Conservation (phyloP, 92 coral and sea anemone genomes). For the Umimayanthus chanpuru region DNA sequence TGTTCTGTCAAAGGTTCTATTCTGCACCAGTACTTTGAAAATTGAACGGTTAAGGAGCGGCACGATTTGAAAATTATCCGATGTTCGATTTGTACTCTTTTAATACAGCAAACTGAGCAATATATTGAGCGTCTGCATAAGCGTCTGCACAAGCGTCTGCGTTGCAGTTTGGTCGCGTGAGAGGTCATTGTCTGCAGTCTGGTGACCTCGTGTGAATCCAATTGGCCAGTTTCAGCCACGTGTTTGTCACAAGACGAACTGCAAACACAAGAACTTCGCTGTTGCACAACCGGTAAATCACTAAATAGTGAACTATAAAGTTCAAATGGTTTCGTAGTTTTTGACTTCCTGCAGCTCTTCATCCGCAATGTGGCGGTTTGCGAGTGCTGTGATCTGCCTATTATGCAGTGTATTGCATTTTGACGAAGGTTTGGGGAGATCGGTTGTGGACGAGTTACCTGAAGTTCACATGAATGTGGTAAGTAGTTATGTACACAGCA, state of each 20-base stretch:
- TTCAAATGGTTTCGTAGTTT: too few species aligned
- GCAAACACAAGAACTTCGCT: neutral
- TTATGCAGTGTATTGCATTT: neutral
- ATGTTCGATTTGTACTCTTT: too few species aligned
- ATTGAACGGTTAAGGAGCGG: too few species aligned
- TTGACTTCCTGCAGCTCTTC: neutral
- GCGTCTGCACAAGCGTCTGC: too few species aligned
- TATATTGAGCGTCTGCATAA: too few species aligned
- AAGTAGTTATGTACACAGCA: neutral
- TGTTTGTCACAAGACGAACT: neutral
- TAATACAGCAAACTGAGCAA: too few species aligned
- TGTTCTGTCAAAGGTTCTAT: too few species aligned
- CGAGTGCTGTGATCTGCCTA: neutral
- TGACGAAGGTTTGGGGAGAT: neutral
- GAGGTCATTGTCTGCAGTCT: neutral
- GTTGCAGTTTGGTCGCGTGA: neutral
- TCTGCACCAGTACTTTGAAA: too few species aligned
- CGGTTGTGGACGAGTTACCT: conserved; percentile 30
- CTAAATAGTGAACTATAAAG: too few species aligned
- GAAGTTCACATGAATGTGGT: conserved; percentile 65
- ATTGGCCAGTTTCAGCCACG: neutral
- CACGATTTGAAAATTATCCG: too few species aligned
- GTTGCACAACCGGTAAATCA: too few species aligned
- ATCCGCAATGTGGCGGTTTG: neutral
- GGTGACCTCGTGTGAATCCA: neutral